A percentile compares a stretch with the other conserved stretches of the same genome.
phyloP scores from a whole-genome alignment of 2,888 invertebrate genomes.

The Drosophila recens region DNA sequence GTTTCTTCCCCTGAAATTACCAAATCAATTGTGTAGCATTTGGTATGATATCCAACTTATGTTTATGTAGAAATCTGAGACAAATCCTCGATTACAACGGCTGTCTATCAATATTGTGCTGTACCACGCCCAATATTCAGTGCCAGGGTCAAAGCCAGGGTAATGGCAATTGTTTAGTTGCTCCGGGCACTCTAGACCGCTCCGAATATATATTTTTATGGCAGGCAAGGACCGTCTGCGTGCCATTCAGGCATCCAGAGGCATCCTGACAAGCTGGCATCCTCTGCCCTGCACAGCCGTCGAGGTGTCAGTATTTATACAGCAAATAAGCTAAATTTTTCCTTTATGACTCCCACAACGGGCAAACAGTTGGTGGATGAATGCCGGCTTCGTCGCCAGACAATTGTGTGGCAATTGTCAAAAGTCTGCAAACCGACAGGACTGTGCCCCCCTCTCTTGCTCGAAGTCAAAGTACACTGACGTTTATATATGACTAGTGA shows the following conservation, averaged over 20 bases:
- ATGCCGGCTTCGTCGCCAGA: slow-evolving; percentile 62
- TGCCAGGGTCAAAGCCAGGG: not conserved
- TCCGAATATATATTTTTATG: slow-evolving; percentile 56
- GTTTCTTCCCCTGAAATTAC: not conserved
- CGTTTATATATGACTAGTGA: slow-evolving; percentile 80
- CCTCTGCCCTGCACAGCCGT: slow-evolving; percentile 33
- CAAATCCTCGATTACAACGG: slow-evolving; percentile 6
- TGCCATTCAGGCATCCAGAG: slow-evolving; percentile 20
- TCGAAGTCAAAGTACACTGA: slow-evolving; percentile 38
- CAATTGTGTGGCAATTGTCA: slow-evolving; percentile 83
- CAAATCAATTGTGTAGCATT: slow-evolving; percentile 15
- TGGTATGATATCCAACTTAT: slow-evolving; percentile 24
- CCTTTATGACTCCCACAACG: slow-evolving; percentile 72
- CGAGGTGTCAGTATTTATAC: slow-evolving; percentile 76
- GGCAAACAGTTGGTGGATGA: slow-evolving; percentile 49
- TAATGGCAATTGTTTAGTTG: slow-evolving; percentile 35
- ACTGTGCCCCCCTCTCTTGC: slow-evolving; percentile 9
- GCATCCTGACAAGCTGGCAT: slow-evolving; percentile 37
- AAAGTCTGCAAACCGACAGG: slow-evolving; percentile 65
- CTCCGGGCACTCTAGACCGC: slow-evolving; percentile 41
- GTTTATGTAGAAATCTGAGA: slow-evolving; percentile 32
- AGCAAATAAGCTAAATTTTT: slow-evolving; percentile 76
- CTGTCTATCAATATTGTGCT: slow-evolving; percentile 33
- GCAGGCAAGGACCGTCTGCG: slow-evolving; percentile 44
- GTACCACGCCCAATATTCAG: slow-evolving; percentile 10